Conservation (phyloP, 2,888 invertebrate species). For the Junonia oenone region DNA sequence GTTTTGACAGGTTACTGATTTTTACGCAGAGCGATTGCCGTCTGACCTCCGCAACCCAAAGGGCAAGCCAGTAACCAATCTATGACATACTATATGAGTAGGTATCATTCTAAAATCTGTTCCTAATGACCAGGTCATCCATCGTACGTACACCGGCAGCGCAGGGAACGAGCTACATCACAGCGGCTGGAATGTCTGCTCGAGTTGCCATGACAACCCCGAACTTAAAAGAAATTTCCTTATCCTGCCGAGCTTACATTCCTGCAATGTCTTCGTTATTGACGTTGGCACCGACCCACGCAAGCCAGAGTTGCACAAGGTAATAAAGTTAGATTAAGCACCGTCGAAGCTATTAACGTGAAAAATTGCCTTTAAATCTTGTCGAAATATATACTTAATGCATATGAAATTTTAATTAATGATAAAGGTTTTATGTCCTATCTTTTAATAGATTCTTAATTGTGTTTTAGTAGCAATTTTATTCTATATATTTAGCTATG, state of each 20-base stretch:
- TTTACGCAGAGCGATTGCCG: too few species aligned
- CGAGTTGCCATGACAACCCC: conserved; percentile 87
- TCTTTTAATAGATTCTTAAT: too few species aligned
- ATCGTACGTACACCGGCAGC: conserved; percentile 88
- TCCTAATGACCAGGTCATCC: conserved; percentile 86
- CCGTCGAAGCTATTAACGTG: background rate
- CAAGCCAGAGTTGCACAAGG: conserved; percentile 86
- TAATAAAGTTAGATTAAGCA: conserved; percentile 39
- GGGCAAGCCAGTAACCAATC: too few species aligned
- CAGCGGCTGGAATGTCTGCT: conserved; percentile 98
- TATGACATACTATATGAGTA: too few species aligned
- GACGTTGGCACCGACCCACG: conserved; percentile 87
- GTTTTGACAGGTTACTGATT: too few species aligned
- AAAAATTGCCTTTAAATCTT: background rate
- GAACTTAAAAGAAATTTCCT: conserved; percentile 85
- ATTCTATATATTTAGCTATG: too few species aligned
- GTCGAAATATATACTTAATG: background rate
- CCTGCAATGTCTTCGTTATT: conserved; percentile 90
- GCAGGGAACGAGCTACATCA: conserved; percentile 95
- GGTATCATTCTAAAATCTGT: too few species aligned
- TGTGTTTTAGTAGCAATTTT: too few species aligned
- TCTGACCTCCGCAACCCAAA: too few species aligned
- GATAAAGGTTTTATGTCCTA: background rate
- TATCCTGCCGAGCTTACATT: conserved; percentile 89
- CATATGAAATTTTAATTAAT: background rate